Base-by-base conservation (phyloP, 2,888 invertebrate species). In the Acrobasis suavella region DNA sequence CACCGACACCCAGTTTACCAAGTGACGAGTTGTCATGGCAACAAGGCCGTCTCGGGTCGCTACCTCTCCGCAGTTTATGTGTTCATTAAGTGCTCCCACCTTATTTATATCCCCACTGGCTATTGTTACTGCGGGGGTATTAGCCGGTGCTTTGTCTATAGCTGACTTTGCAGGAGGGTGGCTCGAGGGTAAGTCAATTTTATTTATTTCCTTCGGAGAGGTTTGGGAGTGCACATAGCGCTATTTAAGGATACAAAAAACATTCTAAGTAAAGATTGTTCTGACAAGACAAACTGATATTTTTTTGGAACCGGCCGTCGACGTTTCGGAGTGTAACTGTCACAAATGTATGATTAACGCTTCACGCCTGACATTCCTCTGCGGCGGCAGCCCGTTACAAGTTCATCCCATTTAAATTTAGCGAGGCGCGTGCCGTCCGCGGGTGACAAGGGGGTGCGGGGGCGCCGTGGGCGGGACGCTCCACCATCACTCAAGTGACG, bases 401-500 rank as follows among this genome's bases (percentile, higher is more conserved):
- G 92, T 91, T 91, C 89, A 91, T 91, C 86, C 85, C 81, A 87
- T 91, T 91, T 92, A 91, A 92, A 91, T 92, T 88, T 91, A 91
- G 91, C 91, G 81, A 87, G 86, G 89, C 91, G 91, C 92, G 92
- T 91, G 91, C 91, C 90, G 77, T 75, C 69, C 75, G 72, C 76
- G 81, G 84, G 77, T 70, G 74, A 73, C 75, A 66, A 66, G 67
- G 80, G 70, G 69, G 72, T 75, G 73, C 75, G 73, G 72, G 64
- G 69, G 71, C 71, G 73, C 69, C 65, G 75, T 80, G 87, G 91
- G 92, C 91, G 92, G 86, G 81, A 76, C 91, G 79, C 76, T 82
- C 84, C 77, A 91, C 92, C 91, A 92, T 92, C 91, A 91, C 85
- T 92, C 92, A 92, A 91, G 91, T 88, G 91, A 92, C 91, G 91